A percentile compares a stretch with the other conserved stretches of the same genome.
phyloP scores from a whole-genome alignment of 2,888 invertebrate genomes.

The Melinopterus prodromus region DNA sequence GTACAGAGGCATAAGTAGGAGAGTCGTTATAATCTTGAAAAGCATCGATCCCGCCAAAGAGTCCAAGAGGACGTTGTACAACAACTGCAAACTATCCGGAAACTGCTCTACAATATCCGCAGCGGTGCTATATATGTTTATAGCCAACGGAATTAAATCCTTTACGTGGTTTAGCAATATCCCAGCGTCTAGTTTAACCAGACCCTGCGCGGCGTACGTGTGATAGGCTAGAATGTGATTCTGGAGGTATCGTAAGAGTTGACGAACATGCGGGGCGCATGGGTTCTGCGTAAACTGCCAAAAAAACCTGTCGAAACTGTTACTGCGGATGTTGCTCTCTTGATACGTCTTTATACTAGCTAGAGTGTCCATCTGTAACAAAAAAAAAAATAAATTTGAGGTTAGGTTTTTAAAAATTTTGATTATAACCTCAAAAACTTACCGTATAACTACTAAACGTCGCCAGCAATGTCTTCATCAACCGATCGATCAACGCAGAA shows the following conservation, averaged over 20 bases:
- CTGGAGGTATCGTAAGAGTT: constrained; percentile 66
- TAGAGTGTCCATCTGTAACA: constrained; percentile 53
- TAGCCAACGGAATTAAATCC: constrained; percentile 53
- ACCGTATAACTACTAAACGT: constrained; percentile 66
- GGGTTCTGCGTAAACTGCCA: constrained; percentile 51
- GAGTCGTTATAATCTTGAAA: constrained; percentile 65
- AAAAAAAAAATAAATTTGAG: constrained; percentile 34
- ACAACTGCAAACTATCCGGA: constrained; percentile 56
- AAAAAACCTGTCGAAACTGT: constrained; percentile 37
- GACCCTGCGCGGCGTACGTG: constrained; percentile 43
- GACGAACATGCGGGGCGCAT: constrained; percentile 60
- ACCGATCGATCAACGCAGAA: constrained; percentile 58
- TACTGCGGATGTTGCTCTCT: constrained; percentile 39
- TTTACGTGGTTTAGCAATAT: constrained; percentile 52
- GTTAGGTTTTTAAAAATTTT: constrained; percentile 7
- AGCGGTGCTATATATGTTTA: constrained; percentile 54
- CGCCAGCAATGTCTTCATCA: constrained; percentile 66
- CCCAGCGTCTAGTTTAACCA: constrained; percentile 40
- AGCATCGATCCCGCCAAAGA: constrained; percentile 68
- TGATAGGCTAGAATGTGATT: constrained; percentile 68
- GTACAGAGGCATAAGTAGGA: constrained; percentile 63
- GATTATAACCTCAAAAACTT: constrained; percentile 44
- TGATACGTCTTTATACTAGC: constrained; percentile 51
- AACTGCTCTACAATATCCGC: constrained; percentile 55
- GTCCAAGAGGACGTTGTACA: constrained; percentile 62